Conservation (phyloP, 2,797 vertebrate genomes). For the Phrynocephalus vlangalii region DNA sequence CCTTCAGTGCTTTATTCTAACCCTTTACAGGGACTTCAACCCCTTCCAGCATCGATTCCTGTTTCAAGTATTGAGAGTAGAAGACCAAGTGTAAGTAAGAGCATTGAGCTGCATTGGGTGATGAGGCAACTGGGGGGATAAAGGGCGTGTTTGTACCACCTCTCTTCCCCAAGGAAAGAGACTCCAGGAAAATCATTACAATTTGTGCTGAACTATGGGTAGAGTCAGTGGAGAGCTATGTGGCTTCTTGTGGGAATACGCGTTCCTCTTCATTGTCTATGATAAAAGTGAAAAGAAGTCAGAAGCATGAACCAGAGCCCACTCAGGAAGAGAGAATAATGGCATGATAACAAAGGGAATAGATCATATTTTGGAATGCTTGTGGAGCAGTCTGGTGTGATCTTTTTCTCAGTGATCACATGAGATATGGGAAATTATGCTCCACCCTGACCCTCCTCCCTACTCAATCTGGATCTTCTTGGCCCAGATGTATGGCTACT, state of each 20-base stretch:
- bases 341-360: too few species aligned
- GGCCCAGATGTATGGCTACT: too few species aligned
- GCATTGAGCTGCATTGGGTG: neutral
- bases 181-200: neutral
- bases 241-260: neutral
- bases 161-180: too few species aligned
- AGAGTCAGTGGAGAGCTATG: neutral
- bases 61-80: slow-evolving; percentile 53
- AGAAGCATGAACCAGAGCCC: too few species aligned
- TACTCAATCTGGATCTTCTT: too few species aligned
- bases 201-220: neutral
- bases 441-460: too few species aligned
- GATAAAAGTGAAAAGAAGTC: too few species aligned
- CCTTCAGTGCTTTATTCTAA: neutral
- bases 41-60: slow-evolving; percentile 63
- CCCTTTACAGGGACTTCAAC: slow-evolving; percentile 66
- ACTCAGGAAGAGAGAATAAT: too few species aligned
- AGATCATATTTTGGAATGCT: too few species aligned
- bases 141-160: neutral
- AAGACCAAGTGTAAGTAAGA: slow-evolving; percentile 80
- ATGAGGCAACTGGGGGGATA: neutral
- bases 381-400: too few species aligned
- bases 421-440: too few species aligned
- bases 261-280: neutral
- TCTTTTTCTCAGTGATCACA: too few species aligned